Percentiles rank a stretch among this genome's conserved stretches.
These are phyloP conservation scores for Choreutis nemorana DNA, from an alignment of 2,888 invertebrate genomes.

Conservation along the genomic window DNA sequence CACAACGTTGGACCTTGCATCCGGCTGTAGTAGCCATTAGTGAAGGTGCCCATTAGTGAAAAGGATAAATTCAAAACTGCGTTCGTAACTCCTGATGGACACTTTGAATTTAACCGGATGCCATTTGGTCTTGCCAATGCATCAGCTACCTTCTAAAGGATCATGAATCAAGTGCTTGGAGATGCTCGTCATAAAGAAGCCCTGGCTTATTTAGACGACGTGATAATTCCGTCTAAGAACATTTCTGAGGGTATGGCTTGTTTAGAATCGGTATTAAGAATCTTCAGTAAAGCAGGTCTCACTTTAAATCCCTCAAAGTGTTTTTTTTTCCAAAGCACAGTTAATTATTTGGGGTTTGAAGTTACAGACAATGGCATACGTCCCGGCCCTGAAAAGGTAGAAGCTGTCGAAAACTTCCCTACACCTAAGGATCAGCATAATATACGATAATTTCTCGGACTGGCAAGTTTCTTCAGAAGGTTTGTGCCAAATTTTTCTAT, in stretches of 20 bases:
- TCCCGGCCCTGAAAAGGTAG: conserved; percentile 9
- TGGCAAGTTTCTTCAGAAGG: conserved; percentile 11
- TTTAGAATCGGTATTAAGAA: conserved; percentile 1
- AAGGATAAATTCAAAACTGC: conserved; percentile 1
- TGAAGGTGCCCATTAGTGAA: background rate
- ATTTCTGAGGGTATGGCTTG: background rate
- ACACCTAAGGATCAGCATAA: conserved; percentile 9
- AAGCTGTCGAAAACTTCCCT: conserved; percentile 10
- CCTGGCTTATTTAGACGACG: conserved; percentile 4
- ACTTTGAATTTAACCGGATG: conserved; percentile 5
- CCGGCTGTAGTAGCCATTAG: conserved; percentile 6
- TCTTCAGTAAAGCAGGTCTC: conserved; percentile 7
- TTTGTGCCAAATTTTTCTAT: conserved; percentile 10
- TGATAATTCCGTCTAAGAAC: conserved; percentile 1
- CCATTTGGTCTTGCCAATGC: too few species aligned
- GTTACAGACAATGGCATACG: conserved; percentile 9
- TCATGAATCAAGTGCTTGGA: conserved; percentile 4
- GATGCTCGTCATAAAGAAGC: background rate
- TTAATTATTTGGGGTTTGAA: conserved; percentile 11
- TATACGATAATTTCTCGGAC: conserved; percentile 11
- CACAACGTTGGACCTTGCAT: conserved; percentile 5
- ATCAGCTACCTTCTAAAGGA: conserved; percentile 4
- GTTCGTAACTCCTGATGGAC: conserved; percentile 4
- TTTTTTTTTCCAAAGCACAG: conserved; percentile 7
- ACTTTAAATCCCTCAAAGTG: conserved; percentile 11